These are phyloP conservation scores for Lathamus discolor DNA, from an alignment of 2,113 vertebrate genomes.

Conservation along the genomic window DNA sequence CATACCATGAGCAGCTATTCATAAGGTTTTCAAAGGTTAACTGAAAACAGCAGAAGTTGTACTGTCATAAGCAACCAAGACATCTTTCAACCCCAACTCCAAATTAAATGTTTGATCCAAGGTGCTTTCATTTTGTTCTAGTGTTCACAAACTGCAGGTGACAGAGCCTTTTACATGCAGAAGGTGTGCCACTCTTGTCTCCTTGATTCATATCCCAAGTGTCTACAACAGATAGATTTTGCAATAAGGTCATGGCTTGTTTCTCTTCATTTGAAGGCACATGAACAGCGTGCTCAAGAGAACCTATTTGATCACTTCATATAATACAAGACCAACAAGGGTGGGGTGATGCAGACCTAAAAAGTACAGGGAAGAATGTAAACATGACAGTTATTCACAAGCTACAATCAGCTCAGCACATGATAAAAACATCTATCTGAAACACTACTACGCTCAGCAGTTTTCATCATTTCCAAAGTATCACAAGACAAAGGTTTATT, in stretches of 20 bases:
- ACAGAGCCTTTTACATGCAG: neutral
- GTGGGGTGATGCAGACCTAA: neutral
- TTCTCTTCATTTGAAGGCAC: neutral
- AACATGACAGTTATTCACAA: neutral
- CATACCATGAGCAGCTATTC: neutral
- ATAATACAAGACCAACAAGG: neutral
- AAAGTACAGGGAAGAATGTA: neutral
- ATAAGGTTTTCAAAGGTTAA: neutral
- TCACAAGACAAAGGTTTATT: neutral
- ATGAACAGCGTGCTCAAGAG: neutral
- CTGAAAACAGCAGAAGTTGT: neutral
- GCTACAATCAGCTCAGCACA: neutral
- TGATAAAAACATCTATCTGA: neutral
- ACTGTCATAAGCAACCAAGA: neutral
- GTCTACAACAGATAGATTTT: neutral
- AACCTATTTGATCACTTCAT: neutral
- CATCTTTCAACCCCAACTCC: neutral
- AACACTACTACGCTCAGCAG: accelerated
- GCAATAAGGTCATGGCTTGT: neutral
- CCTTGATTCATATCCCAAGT: neutral
- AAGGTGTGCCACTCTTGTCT: neutral
- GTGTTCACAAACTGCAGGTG: neutral
- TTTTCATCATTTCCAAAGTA: neutral
- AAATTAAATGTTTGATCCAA: neutral
- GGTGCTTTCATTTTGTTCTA: neutral